These are phyloP conservation scores for Acropternis orthonyx DNA, from an alignment of 2,797 vertebrate genomes.

Conservation along the genomic window DNA sequence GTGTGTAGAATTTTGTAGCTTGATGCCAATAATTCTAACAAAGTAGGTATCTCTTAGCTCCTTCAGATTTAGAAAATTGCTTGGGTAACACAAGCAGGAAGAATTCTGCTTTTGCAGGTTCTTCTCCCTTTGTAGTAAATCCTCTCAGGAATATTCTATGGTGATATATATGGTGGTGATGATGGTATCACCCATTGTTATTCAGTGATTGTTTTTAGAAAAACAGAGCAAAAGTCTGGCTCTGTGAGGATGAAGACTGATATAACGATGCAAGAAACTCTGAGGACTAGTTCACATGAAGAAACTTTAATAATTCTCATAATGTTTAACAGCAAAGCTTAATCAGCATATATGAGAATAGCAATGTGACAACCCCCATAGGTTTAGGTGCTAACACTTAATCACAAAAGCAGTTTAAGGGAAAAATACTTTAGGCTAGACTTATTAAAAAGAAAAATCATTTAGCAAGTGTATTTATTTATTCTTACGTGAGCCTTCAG, in stretches of 20 bases:
- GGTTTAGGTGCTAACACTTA: neutral
- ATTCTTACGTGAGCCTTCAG: neutral
- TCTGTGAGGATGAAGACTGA: neutral
- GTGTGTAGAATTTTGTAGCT: neutral
- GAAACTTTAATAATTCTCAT: neutral
- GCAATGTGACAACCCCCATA: rapidly evolving
- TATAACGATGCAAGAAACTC: neutral
- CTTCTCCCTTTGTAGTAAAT: neutral
- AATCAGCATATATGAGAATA: neutral
- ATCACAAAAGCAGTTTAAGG: neutral
- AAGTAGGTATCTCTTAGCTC: neutral
- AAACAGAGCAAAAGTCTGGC: neutral
- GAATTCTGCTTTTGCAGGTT: neutral
- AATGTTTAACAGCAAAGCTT: neutral
- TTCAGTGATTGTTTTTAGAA: neutral
- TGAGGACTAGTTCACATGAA: neutral
- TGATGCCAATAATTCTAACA: neutral
- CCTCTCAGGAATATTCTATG: neutral
- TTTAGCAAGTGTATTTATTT: constrained; percentile 12
- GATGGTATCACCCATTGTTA: neutral
- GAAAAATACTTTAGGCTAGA: neutral
- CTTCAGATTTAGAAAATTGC: neutral
- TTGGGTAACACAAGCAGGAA: neutral
- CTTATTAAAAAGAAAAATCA: neutral
- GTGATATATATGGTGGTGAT: neutral